Evolutionary conservation across 2,888 invertebrate species (phyloP).

Genomic region (Stegana nigrithorax): DNA sequence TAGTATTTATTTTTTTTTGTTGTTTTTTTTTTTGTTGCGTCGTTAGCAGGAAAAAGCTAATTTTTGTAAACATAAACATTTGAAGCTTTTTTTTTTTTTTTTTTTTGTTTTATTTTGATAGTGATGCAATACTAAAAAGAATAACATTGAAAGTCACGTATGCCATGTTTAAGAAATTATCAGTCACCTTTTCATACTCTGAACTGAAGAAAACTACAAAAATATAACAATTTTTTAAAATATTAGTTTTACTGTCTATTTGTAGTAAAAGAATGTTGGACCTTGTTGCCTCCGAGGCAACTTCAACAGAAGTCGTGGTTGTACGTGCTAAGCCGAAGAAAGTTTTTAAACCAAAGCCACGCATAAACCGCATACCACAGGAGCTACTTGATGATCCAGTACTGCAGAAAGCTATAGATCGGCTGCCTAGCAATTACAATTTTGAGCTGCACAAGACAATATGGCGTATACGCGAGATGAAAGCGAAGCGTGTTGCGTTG

Average conservation of each 20-base stretch:
- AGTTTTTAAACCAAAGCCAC: constrained; percentile 80
- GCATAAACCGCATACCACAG: constrained; percentile 84
- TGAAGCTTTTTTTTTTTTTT: background rate
- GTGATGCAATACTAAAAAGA: background rate
- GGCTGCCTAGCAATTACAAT: constrained; percentile 93
- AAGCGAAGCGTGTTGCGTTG: constrained; percentile 88
- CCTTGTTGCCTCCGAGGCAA: constrained; percentile 36
- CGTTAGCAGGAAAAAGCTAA: too few relatives aligned
- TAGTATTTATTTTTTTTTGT: too few relatives aligned
- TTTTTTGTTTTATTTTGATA: background rate
- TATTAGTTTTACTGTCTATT: background rate
- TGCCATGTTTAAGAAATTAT: too few relatives aligned
- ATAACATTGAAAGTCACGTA: too few relatives aligned
- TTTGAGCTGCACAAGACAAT: constrained; percentile 98
- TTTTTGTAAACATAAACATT: too few relatives aligned
- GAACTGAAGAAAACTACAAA: background rate
- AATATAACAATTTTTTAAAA: background rate
- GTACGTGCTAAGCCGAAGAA: constrained; percentile 85
- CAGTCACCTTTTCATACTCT: too few relatives aligned
- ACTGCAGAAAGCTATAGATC: constrained; percentile 78
- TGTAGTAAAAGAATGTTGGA: constrained; percentile 52
- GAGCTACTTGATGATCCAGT: constrained; percentile 81
- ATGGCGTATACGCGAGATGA: constrained; percentile 90
- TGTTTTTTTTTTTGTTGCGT: too few relatives aligned
- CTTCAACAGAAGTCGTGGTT: constrained; percentile 69